A percentile compares a stretch with the other conserved stretches of the same genome.
Conservation (phyloP, 2,797 vertebrate species). For the Oreochromis mossambicus region DNA sequence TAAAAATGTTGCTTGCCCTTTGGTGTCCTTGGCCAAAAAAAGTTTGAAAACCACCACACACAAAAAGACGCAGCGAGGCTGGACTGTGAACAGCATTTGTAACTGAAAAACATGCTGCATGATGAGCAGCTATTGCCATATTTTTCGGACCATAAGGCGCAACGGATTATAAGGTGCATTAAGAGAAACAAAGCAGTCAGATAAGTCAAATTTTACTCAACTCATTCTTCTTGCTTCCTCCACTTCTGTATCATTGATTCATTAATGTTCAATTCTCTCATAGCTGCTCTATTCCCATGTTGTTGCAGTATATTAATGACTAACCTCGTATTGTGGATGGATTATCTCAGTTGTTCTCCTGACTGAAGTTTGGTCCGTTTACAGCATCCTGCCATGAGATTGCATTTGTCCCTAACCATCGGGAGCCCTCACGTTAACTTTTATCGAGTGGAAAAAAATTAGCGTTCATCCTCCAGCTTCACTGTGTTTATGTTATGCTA, state of each 20-base stretch:
- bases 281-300: rapidly evolving
- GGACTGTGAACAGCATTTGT: rapidly evolving
- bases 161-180: background rate
- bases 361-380: rapidly evolving
- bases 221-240: background rate
- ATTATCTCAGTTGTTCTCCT: background rate
- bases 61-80: rapidly evolving
- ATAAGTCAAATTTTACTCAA: background rate
- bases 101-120: background rate
- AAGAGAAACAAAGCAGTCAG: background rate
- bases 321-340: rapidly evolving
- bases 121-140: rapidly evolving
- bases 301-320: background rate
- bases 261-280: rapidly evolving
- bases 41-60: background rate
- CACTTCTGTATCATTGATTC: rapidly evolving
- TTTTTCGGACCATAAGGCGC: background rate
- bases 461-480: too few species aligned
- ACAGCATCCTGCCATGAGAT: rapidly evolving
- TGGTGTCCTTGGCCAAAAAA: background rate
- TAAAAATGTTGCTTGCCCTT: background rate
- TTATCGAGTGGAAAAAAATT: rapidly evolving
- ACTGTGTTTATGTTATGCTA: background rate
- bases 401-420: background rate
- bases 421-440: rapidly evolving